Evolutionary conservation across 2,888 invertebrate species (phyloP).

Genomic region (Protophormia terraenovae): DNA sequence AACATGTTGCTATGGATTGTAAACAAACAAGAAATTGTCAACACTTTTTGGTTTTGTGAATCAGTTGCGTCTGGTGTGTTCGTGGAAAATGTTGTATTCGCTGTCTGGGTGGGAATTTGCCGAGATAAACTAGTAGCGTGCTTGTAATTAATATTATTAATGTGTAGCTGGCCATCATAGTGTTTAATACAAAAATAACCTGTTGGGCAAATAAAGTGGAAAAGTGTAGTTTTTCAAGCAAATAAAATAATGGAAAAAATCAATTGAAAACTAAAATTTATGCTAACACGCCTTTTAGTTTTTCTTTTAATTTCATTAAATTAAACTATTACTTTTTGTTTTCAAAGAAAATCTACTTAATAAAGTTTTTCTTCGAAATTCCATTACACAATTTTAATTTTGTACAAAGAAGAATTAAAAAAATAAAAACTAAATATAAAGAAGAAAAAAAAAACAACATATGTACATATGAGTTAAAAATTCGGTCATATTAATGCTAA

Average conservation of each 20-base stretch:
- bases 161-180: not conserved
- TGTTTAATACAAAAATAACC: slow-evolving; percentile 57
- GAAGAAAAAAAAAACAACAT: not conserved
- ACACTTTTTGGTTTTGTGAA: slow-evolving; percentile 3
- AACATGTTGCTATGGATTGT: not conserved
- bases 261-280: not conserved
- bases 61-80: slow-evolving; percentile 46
- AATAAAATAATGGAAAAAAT: slow-evolving; percentile 29
- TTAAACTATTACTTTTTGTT: slow-evolving; percentile 4
- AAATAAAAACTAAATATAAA: not conserved
- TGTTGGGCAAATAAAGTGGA: slow-evolving; percentile 51
- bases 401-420: not conserved
- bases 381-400: slow-evolving; percentile 42
- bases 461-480: slow-evolving; percentile 22
- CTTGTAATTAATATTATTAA: slow-evolving; percentile 22
- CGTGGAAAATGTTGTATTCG: not conserved
- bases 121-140: slow-evolving; percentile 23
- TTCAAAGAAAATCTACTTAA: not conserved
- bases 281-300: not conserved
- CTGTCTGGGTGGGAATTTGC: not conserved
- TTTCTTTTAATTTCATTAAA: not conserved
- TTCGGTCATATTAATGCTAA: slow-evolving; percentile 8
- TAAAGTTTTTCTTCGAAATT: slow-evolving; percentile 9
- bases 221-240: slow-evolving; percentile 5
- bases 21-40: not conserved